Base-by-base conservation (phyloP, 2,113 vertebrate genomes). In the Promerops cafer region DNA sequence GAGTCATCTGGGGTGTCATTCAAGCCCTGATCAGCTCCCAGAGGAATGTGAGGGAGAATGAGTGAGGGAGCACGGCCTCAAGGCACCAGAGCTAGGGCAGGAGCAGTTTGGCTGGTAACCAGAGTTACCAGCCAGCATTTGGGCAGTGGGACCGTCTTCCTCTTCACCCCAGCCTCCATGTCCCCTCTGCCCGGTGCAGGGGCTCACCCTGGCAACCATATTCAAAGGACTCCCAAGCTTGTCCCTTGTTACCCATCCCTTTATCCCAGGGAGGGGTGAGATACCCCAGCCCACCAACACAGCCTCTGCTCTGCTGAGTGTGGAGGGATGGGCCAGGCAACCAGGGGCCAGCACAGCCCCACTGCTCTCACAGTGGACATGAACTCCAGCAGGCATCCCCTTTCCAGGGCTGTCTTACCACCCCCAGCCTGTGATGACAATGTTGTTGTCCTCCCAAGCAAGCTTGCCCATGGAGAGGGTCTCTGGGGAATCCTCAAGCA, bases 1-100 rank as follows among this genome's bases (percentile, higher is more conserved):
- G 97, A 98, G 98, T 98, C 98, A 98, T 98, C 97, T 97, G 97
- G 97, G 97, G 97, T 98, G 97, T 98, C 98, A 98, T 98, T 98
- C 98, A 98, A 98, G 97, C 97, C 94, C 97, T 98, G 98, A 98
- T 97, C 97, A 75, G 97, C 98, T 98, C 98, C 97, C 97, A 42
- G 97, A 98, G 97, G 98, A 98, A 98, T 98, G 98, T 7, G 23
- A 95, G 95, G 76, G 96, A 93, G 91, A 95, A 95, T 20, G 40
- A 89, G 71, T 10, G 21, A 96, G 85, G 69, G 83, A 96, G 77
- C 93, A 93, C 35, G 44, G 95, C 96, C 96, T 8, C 33, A 88
- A 96, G 94, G 93, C 96, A 96, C 95, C 89, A 96, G 68, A 95
- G 89, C 94, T 93, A 94, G 96, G 96, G 88, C 91, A 92, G 61